These are phyloP conservation scores for Ctenopoma kingsleyae DNA, from an alignment of 2,797 vertebrate genomes.

Conservation along the genomic window DNA sequence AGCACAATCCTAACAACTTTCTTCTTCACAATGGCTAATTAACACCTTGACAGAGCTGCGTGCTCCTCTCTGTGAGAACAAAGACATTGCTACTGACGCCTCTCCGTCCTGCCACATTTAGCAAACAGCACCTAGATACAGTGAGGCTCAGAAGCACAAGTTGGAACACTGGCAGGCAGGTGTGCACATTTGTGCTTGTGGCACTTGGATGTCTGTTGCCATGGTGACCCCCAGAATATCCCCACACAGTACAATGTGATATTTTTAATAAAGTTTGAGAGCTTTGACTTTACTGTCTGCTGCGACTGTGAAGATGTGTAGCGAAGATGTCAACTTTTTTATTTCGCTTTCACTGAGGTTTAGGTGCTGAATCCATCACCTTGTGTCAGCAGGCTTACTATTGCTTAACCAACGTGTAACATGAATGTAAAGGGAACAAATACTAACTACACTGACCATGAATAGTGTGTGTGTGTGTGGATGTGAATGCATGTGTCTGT, in stretches of 20 bases:
- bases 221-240: slow-evolving; percentile 80
- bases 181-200: slow-evolving; percentile 63
- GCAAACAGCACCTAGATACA: slow-evolving; percentile 57
- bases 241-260: slow-evolving; percentile 66
- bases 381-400: slow-evolving; percentile 31
- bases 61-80: slow-evolving; percentile 60
- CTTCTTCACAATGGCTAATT: slow-evolving; percentile 69
- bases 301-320: slow-evolving; percentile 42
- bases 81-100: slow-evolving; percentile 50
- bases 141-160: slow-evolving; percentile 55
- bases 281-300: slow-evolving; percentile 70
- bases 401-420: slow-evolving; percentile 32
- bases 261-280: slow-evolving; percentile 77
- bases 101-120: slow-evolving; percentile 64
- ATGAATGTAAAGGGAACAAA: slow-evolving; percentile 36
- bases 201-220: slow-evolving; percentile 81
- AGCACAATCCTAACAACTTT: slow-evolving; percentile 57
- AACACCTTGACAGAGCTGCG: slow-evolving; percentile 64
- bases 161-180: slow-evolving; percentile 70
- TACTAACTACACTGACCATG: slow-evolving; percentile 49
- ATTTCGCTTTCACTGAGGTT: slow-evolving; percentile 22
- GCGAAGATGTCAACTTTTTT: slow-evolving; percentile 44
- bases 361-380: slow-evolving; percentile 22
- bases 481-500: slow-evolving; percentile 41
- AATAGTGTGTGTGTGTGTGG: slow-evolving; percentile 33